phyloP scores from a whole-genome alignment of 2,113 vertebrate genomes.

The Tyrannus savana region DNA sequence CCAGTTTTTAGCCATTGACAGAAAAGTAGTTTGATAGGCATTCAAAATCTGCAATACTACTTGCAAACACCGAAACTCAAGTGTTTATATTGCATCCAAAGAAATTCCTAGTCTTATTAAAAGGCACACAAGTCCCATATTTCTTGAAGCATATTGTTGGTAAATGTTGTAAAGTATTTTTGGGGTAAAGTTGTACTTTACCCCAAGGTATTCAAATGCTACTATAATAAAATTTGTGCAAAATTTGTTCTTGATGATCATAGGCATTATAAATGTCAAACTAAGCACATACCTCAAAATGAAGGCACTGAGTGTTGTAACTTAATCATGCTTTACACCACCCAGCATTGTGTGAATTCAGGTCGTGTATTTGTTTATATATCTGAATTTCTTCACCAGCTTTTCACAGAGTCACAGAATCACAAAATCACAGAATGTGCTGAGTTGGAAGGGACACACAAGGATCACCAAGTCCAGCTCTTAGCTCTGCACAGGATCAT shows the following conservation, averaged over 20 bases:
- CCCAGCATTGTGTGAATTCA: not conserved
- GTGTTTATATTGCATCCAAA: not conserved
- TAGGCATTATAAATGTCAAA: not conserved
- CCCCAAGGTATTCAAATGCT: not conserved
- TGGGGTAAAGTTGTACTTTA: not conserved
- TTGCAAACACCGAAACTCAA: not conserved
- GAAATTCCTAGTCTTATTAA: not conserved
- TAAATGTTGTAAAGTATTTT: not conserved
- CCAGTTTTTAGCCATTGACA: not conserved
- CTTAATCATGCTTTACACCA: not conserved
- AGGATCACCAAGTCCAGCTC: not conserved
- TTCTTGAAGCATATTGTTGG: not conserved
- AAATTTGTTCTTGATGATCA: not conserved
- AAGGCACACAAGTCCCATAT: fast-evolving
- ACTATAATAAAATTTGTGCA: not conserved
- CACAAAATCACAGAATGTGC: not conserved
- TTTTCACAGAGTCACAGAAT: not conserved
- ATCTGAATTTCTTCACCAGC: not conserved
- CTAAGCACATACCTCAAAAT: not conserved
- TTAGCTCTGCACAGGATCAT: not conserved
- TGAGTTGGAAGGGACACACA: not conserved
- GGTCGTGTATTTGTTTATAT: not conserved
- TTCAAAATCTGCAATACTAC: not conserved
- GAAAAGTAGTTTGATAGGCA: not conserved
- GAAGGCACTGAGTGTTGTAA: not conserved